Base-by-base conservation (phyloP, 2,888 invertebrate genomes). In the Thecocarcelia acutangulata region DNA sequence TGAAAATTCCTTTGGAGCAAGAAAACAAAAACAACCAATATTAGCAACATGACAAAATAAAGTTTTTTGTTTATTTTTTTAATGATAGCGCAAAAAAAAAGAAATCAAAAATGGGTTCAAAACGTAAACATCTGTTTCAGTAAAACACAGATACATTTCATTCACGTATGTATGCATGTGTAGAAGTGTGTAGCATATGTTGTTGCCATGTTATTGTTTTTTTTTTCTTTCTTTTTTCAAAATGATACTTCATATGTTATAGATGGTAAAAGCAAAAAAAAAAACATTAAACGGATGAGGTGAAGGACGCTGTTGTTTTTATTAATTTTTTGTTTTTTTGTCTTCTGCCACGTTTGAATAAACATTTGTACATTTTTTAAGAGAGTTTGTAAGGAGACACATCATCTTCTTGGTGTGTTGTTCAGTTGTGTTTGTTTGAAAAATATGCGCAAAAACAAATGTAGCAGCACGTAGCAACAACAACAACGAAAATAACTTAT, bases 241-340 rank as follows among this genome's bases (percentile, higher is more conserved):
- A 46, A 15, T 44, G 15, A 46, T 46, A 46, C 17, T 44, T 44
- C 33, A 33, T 33, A 54, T 54, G 33, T 54, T 33, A 21, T 15
- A 33, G 8, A 9, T 1, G 5, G 33, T 33, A 33, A 8, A 33
- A 33, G 28, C 6, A 33, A 8, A 33, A 54, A 44, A 15, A 37
- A 44, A 28, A 50, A 72, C 42, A n/a, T 58, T 50, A 46, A 78
- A 70, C 82, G 82, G 78, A 66, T 75, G 82, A 82, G 82, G 78
- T 82, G 78, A 82, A 82, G 82, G 82, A 82, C 82, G 82, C 78
- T 78, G 64, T 64, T 76, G 56, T 12, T 50, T 74, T 46, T 54
- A 24, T 40, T 48, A 48, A 42, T n/a, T n/a, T n/a, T 40, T 9
- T 52, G 28, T 70, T 40, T 54, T 44, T 24, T 37, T 68, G 61